Conservation (phyloP, 2,888 invertebrate genomes). For the Acleris cristana region DNA sequence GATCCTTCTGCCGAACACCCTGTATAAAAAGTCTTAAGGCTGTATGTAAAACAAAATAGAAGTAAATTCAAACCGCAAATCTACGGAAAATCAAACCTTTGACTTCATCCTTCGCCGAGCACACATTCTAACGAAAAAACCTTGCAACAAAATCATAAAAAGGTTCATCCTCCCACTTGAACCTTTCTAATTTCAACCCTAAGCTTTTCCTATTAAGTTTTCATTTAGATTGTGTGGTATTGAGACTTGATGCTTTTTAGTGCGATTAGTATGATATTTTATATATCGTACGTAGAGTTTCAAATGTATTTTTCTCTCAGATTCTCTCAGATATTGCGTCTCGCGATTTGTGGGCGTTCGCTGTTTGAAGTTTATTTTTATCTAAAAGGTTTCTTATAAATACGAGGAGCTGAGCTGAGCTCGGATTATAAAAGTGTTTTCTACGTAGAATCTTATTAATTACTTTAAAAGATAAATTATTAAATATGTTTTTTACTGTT, state of each 20-base stretch:
- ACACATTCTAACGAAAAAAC: slow-evolving; percentile 44
- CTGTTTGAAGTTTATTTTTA: slow-evolving; percentile 32
- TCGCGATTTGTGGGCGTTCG: slow-evolving; percentile 57
- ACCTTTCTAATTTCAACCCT: no score
- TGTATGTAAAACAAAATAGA: slow-evolving; percentile 8
- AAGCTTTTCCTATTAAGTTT: no score
- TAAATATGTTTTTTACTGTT: no score
- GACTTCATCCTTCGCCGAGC: slow-evolving; percentile 40
- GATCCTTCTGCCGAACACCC: no score
- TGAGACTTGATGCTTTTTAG: no score
- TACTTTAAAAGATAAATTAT: no score
- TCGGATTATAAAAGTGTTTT: neutral
- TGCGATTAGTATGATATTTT: no score
- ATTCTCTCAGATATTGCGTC: slow-evolving; percentile 67
- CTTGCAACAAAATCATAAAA: slow-evolving; percentile 1
- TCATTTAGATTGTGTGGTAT: no score
- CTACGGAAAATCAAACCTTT: slow-evolving; percentile 36
- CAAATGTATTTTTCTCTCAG: slow-evolving; percentile 67
- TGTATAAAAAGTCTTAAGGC: no score
- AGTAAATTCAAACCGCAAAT: slow-evolving; percentile 26
- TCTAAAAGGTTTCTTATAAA: slow-evolving; percentile 17
- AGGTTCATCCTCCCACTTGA: neutral
- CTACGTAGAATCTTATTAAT: no score
- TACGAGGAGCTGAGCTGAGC: neutral
- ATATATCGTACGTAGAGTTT: no score